Base-by-base conservation (phyloP, 2,888 invertebrate genomes). In the Macrosiphum euphorbiae region DNA sequence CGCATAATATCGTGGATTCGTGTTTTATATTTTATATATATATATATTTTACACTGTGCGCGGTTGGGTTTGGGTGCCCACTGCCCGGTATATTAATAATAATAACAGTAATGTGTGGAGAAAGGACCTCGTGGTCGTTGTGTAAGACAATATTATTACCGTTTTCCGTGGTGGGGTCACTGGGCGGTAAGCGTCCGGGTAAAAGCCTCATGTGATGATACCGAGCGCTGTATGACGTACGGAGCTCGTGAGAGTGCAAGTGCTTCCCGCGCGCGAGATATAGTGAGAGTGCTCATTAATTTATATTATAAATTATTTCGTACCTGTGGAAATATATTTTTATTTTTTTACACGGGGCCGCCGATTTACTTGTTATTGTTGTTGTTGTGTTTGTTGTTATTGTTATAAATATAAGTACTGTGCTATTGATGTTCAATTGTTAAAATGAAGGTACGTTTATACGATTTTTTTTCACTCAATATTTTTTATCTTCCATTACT, bases 191-290 rank as follows among this genome's bases (percentile, higher is more conserved):
- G 26, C 88, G 78, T 28, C n/a, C 47, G 50, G 41, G 93, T 94
- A 94, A 94, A 94, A 94, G 92, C 90, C 86, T 86, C 90, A 35
- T 28, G 90, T 84, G 90, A 93, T 52, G 90, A 86, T 94, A 67
- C 93, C 61, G 28, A 58, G 7, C 84, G 24, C 50, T 61, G 93
- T 90, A 41, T n/a, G 93, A 90, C 92, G 93, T 90, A n/a, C 85
- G 50, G 61, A 88, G 90, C 61, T 28, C 90, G 90, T 47, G 93
- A 94, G 90, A 94, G 90, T 94, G 93, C 93, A 94, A 94, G 93
- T 94, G 93, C 89, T 93, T 58, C 35, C 47, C 67, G 67, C 10
- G 26, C 87, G 20, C 26, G 50, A 26, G 89, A 85, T 3, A 85
- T 3, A 84, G 58, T 85, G 89, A 90, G 47, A 90, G 93, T 93